Conservation (phyloP, 2,113 vertebrate genomes). For the Willisornis vidua region DNA sequence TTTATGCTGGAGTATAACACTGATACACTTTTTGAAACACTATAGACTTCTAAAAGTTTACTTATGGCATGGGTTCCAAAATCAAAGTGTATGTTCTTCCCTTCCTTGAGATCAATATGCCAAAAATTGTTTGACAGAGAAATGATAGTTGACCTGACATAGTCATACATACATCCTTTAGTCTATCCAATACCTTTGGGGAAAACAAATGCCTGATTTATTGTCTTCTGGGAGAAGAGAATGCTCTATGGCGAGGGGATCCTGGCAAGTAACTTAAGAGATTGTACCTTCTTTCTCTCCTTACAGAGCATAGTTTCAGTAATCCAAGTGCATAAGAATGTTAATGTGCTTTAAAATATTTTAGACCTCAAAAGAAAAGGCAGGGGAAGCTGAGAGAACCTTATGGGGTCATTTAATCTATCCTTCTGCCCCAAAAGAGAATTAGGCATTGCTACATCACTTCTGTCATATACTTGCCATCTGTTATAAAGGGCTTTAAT, state of each 20-base stretch:
- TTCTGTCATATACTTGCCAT: background rate
- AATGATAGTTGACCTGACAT: background rate
- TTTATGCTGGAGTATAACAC: background rate
- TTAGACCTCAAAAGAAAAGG: background rate
- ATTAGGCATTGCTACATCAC: background rate
- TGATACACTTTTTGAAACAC: background rate
- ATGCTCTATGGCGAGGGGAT: background rate
- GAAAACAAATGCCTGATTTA: background rate
- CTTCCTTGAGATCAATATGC: background rate
- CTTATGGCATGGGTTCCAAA: background rate
- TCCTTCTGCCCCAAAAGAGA: background rate
- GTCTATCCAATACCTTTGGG: background rate
- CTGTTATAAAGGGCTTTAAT: constrained; percentile 3
- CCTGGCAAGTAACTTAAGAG: background rate
- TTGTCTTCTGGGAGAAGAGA: background rate
- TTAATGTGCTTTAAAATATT: background rate
- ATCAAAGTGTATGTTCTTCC: background rate
- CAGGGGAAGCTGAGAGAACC: background rate
- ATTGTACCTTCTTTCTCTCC: background rate
- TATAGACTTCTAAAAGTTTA: background rate
- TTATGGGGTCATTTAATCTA: background rate
- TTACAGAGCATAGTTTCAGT: background rate
- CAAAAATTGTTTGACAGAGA: background rate
- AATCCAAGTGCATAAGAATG: background rate
- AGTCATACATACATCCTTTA: background rate